Conservation (phyloP, 2,888 invertebrate genomes). For the Cephus pulcher region DNA sequence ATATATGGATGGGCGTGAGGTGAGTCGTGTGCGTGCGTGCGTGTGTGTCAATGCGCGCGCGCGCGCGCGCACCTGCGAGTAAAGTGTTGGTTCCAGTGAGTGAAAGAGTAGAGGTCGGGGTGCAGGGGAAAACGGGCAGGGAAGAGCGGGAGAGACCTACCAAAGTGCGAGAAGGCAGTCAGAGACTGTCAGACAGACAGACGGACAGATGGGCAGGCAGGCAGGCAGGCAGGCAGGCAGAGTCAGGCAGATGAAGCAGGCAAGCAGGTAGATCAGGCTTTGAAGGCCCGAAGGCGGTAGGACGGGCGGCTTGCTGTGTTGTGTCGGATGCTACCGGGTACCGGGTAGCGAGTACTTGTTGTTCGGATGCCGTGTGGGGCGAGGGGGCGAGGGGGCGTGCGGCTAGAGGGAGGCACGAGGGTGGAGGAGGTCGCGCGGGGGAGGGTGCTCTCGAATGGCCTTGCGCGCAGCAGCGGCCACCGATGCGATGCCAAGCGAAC, state of each 20-base stretch:
- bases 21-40: too few relatives aligned
- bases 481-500: slow-evolving; percentile 32
- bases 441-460: slow-evolving; percentile 49
- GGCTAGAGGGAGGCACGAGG: slow-evolving; percentile 16
- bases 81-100: too few relatives aligned
- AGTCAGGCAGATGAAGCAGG: neutral
- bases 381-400: slow-evolving; percentile 20
- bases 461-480: slow-evolving; percentile 53
- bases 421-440: slow-evolving; percentile 24
- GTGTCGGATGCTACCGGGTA: slow-evolving; percentile 62
- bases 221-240: neutral
- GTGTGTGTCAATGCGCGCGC: too few relatives aligned
- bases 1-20: too few relatives aligned
- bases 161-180: neutral
- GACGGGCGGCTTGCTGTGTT: slow-evolving; percentile 59
- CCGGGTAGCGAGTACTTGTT: slow-evolving; percentile 63
- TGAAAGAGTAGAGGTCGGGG: neutral
- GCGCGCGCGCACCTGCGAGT: too few relatives aligned
- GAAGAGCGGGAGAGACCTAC: slow-evolving; percentile 17
- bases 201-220: neutral
- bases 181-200: neutral
- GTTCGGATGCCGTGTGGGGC: slow-evolving; percentile 55
- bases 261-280: neutral
- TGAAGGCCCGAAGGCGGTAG: slow-evolving; percentile 41
- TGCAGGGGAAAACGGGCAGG: slow-evolving; percentile 1